These are phyloP conservation scores for Phyllostomus hastatus DNA, from an alignment of 2,113 vertebrate genomes.

Conservation along the genomic window DNA sequence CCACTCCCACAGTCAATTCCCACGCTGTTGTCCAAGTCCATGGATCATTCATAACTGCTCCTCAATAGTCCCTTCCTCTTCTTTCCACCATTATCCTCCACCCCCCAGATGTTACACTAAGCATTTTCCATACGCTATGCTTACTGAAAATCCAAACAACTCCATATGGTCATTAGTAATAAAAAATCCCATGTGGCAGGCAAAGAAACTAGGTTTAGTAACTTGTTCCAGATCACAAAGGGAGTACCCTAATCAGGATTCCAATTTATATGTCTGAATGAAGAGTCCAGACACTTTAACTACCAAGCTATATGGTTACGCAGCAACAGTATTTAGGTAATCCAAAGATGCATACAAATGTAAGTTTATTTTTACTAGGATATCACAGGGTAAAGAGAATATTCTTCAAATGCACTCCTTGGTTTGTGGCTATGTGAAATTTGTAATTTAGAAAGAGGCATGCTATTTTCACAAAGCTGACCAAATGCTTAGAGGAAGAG, in stretches of 20 bases:
- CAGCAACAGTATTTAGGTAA: not conserved
- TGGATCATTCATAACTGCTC: too few relatives aligned
- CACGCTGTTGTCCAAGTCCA: too few relatives aligned
- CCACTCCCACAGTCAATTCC: too few relatives aligned
- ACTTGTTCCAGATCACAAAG: not conserved
- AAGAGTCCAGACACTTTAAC: not conserved
- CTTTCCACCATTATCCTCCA: too few relatives aligned
- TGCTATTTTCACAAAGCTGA: not conserved
- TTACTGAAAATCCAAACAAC: not conserved
- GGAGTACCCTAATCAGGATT: not conserved
- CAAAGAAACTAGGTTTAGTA: not conserved
- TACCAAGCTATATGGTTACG: not conserved
- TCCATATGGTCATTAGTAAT: not conserved
- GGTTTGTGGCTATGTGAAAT: not conserved
- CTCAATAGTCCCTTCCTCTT: too few relatives aligned
- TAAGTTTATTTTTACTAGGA: not conserved
- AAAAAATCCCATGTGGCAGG: not conserved
- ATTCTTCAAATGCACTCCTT: not conserved
- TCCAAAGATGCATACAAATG: not conserved
- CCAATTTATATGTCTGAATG: not conserved
- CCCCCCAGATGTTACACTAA: not conserved
- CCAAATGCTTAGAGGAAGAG: not conserved
- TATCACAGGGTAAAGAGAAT: not conserved
- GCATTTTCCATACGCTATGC: not conserved
- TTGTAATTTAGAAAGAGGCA: not conserved